Evolutionary conservation across 2,797 vertebrate species (phyloP).

Genomic region (Synaphobranchus kaupii): DNA sequence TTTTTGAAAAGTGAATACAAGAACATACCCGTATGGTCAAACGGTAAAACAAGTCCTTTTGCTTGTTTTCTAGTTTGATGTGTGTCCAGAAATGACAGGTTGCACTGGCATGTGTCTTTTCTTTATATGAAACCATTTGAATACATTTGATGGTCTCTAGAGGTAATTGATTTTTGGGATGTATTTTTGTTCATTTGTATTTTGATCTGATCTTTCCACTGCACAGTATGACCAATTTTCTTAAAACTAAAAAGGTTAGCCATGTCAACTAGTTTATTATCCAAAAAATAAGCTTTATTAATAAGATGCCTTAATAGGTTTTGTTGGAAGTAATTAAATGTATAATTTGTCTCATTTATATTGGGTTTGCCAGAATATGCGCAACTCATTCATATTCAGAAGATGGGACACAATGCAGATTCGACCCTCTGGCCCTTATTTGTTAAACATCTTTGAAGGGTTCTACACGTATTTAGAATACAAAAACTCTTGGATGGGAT

Average conservation of each 20-base stretch:
- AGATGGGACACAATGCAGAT: slow-evolving; percentile 7
- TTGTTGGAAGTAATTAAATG: neutral
- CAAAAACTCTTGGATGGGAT: neutral
- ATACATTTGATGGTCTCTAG: slow-evolving; percentile 3
- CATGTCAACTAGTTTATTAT: slow-evolving; percentile 4
- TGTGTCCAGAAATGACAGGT: slow-evolving; percentile 64
- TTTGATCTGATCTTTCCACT: slow-evolving; percentile 17
- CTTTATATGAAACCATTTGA: slow-evolving; percentile 32
- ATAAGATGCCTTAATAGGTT: slow-evolving; percentile 17
- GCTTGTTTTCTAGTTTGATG: slow-evolving; percentile 64
- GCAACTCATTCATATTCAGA: neutral
- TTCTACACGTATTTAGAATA: neutral
- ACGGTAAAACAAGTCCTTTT: slow-evolving; percentile 53
- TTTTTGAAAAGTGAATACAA: slow-evolving; percentile 14
- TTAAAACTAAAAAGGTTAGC: slow-evolving; percentile 24
- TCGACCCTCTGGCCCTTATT: neutral
- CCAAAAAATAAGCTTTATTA: slow-evolving; percentile 17
- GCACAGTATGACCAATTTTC: neutral
- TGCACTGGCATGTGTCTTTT: slow-evolving; percentile 73
- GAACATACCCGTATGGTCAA: slow-evolving; percentile 1
- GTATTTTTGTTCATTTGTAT: slow-evolving; percentile 17
- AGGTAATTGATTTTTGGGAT: slow-evolving; percentile 17
- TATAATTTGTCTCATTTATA: neutral
- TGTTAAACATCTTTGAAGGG: neutral
- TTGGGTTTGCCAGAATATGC: neutral